A percentile compares a stretch with the other conserved stretches of the same genome.
phyloP scores from a whole-genome alignment of 2,113 vertebrate genomes.

The Dendrocopos noguchii region DNA sequence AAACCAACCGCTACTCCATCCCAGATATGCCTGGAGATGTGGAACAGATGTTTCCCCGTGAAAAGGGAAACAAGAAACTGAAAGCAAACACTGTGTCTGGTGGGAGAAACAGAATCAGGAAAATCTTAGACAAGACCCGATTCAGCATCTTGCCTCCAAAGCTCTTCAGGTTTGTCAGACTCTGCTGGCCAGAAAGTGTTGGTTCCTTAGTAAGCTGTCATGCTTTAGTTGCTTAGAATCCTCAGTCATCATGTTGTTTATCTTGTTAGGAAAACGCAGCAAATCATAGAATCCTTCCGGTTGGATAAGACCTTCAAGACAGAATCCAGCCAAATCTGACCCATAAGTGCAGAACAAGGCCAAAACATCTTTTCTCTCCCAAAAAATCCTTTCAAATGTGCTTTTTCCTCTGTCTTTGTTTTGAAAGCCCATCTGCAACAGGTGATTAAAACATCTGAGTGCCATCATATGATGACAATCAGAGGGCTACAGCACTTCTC shows the following conservation, averaged over 20 bases:
- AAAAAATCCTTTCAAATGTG: rapidly evolving
- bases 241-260: not conserved
- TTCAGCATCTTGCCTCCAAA: constrained; percentile 97
- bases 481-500: no score
- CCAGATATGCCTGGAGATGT: constrained; percentile 92
- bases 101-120: constrained; percentile 93
- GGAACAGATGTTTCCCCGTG: constrained; percentile 87
- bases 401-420: not conserved
- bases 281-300: no score
- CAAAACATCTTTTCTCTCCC: not conserved
- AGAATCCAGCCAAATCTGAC: not conserved
- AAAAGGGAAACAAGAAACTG: constrained; percentile 91
- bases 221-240: not conserved
- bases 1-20: constrained; percentile 95
- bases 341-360: not conserved
- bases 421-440: not conserved
- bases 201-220: not conserved
- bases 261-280: not conserved
- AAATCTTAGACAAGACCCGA: constrained; percentile 95
- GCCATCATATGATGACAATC: not conserved
- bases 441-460: not conserved
- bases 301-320: no score
- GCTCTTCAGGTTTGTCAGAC: constrained; percentile 87
- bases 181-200: not conserved
- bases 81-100: constrained; percentile 97